Base-by-base conservation (phyloP, 2,113 vertebrate genomes). In the Heloderma charlesbogerti region DNA sequence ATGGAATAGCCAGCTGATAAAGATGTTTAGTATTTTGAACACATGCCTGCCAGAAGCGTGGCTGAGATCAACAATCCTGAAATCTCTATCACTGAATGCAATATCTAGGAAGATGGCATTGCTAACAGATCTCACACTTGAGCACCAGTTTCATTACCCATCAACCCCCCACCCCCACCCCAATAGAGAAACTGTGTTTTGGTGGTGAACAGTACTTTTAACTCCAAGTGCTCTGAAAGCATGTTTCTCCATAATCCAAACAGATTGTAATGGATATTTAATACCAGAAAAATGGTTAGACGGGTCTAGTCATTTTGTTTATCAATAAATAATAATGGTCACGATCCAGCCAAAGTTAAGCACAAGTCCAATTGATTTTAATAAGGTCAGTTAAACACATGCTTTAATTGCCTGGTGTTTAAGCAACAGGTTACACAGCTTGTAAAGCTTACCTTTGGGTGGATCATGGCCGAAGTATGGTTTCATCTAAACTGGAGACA, bases 91-190 rank as follows among this genome's bases (percentile, higher is more conserved):
- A 90, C 31, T 29, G 15, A 1, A 5, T 51, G 80, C 63, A 90
- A 94, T 91, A 57, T 86, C 80, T 87, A 54, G 87, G 74, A 92
- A 0, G 90, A 84, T 92, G 4, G 67, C 7, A 91, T 27, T 91
- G 66, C 91, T 89, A 91, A 87, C 86, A 83, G 43, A 74, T 77
- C 79, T 92, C 79, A 91, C n/a, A 94, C 88, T 89, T 90, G 69
- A 87, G 90, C 92, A 94, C 25, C 71, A 94, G 6, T 83, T 92
- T 88, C 79, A 87, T 92, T 22, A 93, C 48, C 67, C 63, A 93
- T 87, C 34, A 77, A 92, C 9, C n/a, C 51, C 90, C 88, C 75
- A 63, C 81, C 7, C 51, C 6, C 51, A 9, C 51, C 51, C 51
- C 51, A 54, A 54, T 69, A 92, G 66, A 43, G 37, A 95, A 93